These are phyloP conservation scores for Ornithoptera alexandrae DNA, from an alignment of 2,888 invertebrate genomes.

Conservation along the genomic window DNA sequence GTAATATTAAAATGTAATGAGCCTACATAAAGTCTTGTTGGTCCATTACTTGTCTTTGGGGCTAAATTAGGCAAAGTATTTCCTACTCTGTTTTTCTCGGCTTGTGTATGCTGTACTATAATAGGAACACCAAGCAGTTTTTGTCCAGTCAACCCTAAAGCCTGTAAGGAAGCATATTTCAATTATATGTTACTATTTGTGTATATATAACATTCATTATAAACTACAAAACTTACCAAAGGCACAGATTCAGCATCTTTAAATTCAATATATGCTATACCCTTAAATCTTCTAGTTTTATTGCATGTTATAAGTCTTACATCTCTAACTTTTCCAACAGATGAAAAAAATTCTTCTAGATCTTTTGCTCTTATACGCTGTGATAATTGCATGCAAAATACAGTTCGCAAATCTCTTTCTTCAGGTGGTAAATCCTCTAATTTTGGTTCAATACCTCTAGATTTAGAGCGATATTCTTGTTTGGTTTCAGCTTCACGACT, in stretches of 20 bases:
- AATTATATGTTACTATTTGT: conserved; percentile 1
- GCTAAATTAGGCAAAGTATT: conserved; percentile 91
- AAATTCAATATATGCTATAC: conserved; percentile 99
- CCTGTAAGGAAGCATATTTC: conserved; percentile 77
- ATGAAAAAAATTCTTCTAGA: conserved; percentile 98
- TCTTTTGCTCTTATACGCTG: conserved; percentile 96
- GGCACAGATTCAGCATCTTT: conserved; percentile 98
- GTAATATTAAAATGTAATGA: conserved; percentile 99
- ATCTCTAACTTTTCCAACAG: conserved; percentile 98
- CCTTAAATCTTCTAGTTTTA: conserved; percentile 98
- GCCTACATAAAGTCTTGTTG: conserved; percentile 98
- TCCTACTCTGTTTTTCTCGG: conserved; percentile 95
- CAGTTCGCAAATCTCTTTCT: conserved; percentile 98
- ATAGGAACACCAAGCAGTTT: conserved; percentile 97
- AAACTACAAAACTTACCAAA: conserved; percentile 81
- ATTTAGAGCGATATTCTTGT: conserved; percentile 66
- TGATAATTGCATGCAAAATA: conserved; percentile 99
- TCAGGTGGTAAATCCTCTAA: conserved; percentile 94
- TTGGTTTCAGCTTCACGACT: conserved; percentile 55
- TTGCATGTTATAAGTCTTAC: conserved; percentile 99
- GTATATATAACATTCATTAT: neutral
- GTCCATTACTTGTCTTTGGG: conserved; percentile 94
- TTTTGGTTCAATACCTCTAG: conserved; percentile 78
- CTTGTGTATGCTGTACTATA: conserved; percentile 98
- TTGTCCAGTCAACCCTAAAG: conserved; percentile 96